Evolutionary conservation across 2,888 invertebrate genomes (phyloP), one percentile per base, ranked within the genome.

Genomic region (Xylocampa areola): DNA sequence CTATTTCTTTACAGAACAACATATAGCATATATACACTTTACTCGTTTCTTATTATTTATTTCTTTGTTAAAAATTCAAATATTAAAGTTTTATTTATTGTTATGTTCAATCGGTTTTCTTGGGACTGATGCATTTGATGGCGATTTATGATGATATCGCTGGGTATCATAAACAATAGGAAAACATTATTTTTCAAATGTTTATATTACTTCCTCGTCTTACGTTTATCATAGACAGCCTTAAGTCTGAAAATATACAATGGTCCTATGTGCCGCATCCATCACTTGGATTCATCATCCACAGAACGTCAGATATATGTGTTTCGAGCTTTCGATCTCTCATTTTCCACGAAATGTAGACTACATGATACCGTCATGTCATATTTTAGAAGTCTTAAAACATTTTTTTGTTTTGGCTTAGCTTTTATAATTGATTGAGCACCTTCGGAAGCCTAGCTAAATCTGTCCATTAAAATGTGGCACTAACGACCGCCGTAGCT

Each of bases 111-210:
- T 45, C 10, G 6, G 2, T 39, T 32, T 70, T 65, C 66, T 49
- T 70, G 36, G 41, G 32, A 50, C 25, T 70, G 41, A 33, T 37
- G 33, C 41, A 50, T 50, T 70, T 55, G 36, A 0, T 45, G 33
- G 40, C 33, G 41, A 65, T 65, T 65, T 64, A 65, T 40, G 43
- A 49, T 23, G 10, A 10, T 49, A 48, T 49, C 14, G 5, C n/a
- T 6, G 8, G 45, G 32, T 19, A 40, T 62, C 63, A 40, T 63
- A 40, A 17, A 14, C 30, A 30, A 32, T 32, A 32, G 11, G 40
- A 37, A 48, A 67, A 60, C 53, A 41, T 53, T 50, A 60, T 68
- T 57, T 66, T 51, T 14, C 13, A 33, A 60, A 25, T 67, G 36
- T 68, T 61, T 60, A 54, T 54, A 48, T 27, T 17, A 14, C n/a